These are phyloP conservation scores for Ecdyonurus torrentis DNA, from an alignment of 2,888 invertebrate species.

Conservation along the genomic window DNA sequence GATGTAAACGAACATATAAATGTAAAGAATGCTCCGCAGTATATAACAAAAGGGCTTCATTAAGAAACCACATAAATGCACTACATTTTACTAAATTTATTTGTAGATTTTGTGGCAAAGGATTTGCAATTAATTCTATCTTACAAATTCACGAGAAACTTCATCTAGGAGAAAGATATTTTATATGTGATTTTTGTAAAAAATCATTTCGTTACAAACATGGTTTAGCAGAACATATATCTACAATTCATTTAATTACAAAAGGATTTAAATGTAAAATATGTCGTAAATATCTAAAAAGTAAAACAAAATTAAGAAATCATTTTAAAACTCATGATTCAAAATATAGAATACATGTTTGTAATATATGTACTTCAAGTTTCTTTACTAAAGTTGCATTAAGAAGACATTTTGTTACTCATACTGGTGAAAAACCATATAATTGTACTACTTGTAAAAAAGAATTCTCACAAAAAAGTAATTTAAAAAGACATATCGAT, in stretches of 20 bases:
- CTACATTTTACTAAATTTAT: neutral
- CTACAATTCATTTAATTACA: neutral
- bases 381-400: neutral
- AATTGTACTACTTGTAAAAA: neutral
- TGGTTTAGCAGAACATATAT: neutral
- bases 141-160: neutral
- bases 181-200: neutral
- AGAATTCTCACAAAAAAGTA: neutral
- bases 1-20: neutral
- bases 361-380: neutral
- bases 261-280: neutral
- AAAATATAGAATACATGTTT: neutral
- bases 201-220: neutral
- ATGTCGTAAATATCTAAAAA: neutral
- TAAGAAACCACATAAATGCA: neutral
- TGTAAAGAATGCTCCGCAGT: neutral
- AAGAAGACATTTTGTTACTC: neutral
- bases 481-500: slow-evolving; percentile 6
- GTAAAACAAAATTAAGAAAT: neutral
- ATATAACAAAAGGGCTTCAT: neutral
- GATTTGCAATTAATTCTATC: neutral
- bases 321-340: neutral
- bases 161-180: neutral
- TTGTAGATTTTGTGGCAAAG: neutral
- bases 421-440: neutral